Conservation (phyloP, 2,888 invertebrate species). For the Nemotelus pantherinus region DNA sequence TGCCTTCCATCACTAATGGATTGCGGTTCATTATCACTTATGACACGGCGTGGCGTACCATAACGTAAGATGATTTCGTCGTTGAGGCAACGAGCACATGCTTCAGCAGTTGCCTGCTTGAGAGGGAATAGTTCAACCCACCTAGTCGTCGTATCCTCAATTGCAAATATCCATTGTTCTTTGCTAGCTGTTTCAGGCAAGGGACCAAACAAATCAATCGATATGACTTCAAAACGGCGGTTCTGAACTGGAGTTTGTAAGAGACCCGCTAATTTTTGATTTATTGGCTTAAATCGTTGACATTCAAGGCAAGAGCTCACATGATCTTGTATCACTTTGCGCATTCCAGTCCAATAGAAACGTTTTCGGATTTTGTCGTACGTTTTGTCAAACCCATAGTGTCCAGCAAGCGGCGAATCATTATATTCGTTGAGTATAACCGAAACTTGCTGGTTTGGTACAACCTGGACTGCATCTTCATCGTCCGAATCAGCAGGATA, state of each 20-base stretch:
- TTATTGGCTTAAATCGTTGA: background rate
- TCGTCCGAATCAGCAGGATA: background rate
- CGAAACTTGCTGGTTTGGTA: background rate
- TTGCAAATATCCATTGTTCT: slow-evolving; percentile 54
- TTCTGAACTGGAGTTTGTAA: background rate
- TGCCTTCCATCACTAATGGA: background rate
- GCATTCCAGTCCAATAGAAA: background rate
- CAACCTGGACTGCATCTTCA: background rate
- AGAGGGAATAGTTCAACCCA: slow-evolving; percentile 57
- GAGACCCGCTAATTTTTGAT: background rate
- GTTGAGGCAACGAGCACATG: background rate
- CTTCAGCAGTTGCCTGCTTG: background rate
- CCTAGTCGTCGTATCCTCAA: slow-evolving; percentile 54
- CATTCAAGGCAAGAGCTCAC: background rate
- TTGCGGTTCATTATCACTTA: background rate
- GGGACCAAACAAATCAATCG: slow-evolving; percentile 51
- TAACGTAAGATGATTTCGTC: background rate
- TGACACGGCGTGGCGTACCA: background rate
- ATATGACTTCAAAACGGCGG: background rate
- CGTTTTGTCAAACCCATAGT: background rate
- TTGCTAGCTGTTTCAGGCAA: slow-evolving; percentile 49
- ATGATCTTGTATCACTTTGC: background rate
- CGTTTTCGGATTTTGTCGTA: background rate
- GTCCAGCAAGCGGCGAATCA: background rate
- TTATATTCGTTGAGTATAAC: background rate